phyloP scores from a whole-genome alignment of 2,888 invertebrate genomes.

The Thymelicus lineola region DNA sequence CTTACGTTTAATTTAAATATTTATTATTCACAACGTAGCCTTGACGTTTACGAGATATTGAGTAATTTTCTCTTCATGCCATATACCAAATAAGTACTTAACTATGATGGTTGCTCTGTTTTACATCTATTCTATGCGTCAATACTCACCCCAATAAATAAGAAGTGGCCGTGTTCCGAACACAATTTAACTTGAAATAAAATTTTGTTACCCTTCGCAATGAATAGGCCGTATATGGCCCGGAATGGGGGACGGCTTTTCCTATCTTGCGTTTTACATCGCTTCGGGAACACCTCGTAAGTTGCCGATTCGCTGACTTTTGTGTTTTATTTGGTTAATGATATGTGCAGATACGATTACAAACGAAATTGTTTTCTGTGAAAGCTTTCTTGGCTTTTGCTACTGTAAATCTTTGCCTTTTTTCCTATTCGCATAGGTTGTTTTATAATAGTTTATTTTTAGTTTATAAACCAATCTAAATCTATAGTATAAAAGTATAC shows the following conservation, averaged over 20 bases:
- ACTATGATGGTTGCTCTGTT: background rate
- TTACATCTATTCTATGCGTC: conserved; percentile 55
- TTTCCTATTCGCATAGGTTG: background rate
- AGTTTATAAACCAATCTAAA: no score
- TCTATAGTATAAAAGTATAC: no score
- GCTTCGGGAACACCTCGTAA: conserved; percentile 67
- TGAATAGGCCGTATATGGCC: conserved; percentile 74
- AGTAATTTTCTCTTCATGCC: no score
- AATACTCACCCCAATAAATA: conserved; percentile 71
- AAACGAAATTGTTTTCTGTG: conserved; percentile 31
- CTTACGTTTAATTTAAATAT: no score
- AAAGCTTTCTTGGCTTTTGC: conserved; percentile 11
- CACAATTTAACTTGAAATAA: conserved; percentile 83
- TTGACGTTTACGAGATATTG: no score
- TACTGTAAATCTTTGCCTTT: conserved; percentile 19
- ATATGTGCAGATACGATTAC: conserved; percentile 44
- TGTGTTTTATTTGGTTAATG: conserved; percentile 70
- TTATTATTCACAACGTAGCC: no score
- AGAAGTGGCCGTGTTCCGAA: conserved; percentile 74
- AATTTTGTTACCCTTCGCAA: conserved; percentile 76
- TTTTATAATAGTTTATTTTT: conserved; percentile 10
- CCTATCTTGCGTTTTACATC: conserved; percentile 67
- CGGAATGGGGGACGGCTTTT: conserved; percentile 63
- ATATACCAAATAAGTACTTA: no score
- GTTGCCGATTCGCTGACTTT: conserved; percentile 68